These are phyloP conservation scores for Hemistola chrysoprasaria DNA, from an alignment of 2,888 invertebrate species.

Conservation along the genomic window DNA sequence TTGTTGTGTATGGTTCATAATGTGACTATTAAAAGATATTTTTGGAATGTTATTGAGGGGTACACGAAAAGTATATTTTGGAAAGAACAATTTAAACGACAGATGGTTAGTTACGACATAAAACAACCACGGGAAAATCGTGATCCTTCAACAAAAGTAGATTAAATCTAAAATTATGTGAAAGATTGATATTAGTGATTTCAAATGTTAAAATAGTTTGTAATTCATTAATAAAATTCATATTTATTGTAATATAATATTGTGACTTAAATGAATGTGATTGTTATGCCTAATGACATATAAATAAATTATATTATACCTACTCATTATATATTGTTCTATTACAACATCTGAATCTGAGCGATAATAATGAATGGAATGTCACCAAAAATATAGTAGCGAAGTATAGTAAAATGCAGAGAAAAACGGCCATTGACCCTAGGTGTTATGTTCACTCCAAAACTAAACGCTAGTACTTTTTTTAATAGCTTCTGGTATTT, in stretches of 20 bases:
- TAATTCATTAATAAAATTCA: constrained; percentile 11
- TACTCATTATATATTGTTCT: neutral
- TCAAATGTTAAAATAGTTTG: constrained; percentile 14
- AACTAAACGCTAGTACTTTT: too few relatives aligned
- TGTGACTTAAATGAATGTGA: constrained; percentile 7
- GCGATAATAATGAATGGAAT: too few relatives aligned
- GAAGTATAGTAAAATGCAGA: too few relatives aligned
- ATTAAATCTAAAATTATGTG: constrained; percentile 7
- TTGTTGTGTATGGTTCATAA: constrained; percentile 8
- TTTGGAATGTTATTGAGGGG: constrained; percentile 31
- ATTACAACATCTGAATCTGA: too few relatives aligned
- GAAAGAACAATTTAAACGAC: constrained; percentile 5
- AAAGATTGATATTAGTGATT: neutral
- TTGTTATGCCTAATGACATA: constrained; percentile 4
- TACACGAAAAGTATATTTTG: constrained; percentile 12
- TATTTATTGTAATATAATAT: constrained; percentile 16
- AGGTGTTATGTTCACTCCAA: too few relatives aligned
- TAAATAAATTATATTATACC: neutral
- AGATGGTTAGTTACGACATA: too few relatives aligned
- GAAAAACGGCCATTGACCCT: too few relatives aligned
- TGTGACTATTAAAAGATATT: constrained; percentile 20
- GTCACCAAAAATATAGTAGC: too few relatives aligned
- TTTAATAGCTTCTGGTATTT: too few relatives aligned
- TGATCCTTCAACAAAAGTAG: too few relatives aligned
- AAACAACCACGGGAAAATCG: too few relatives aligned